Percentiles rank a stretch among this genome's conserved stretches.
phyloP scores from a whole-genome alignment of 2,888 invertebrate species.

The Belgica antarctica region DNA sequence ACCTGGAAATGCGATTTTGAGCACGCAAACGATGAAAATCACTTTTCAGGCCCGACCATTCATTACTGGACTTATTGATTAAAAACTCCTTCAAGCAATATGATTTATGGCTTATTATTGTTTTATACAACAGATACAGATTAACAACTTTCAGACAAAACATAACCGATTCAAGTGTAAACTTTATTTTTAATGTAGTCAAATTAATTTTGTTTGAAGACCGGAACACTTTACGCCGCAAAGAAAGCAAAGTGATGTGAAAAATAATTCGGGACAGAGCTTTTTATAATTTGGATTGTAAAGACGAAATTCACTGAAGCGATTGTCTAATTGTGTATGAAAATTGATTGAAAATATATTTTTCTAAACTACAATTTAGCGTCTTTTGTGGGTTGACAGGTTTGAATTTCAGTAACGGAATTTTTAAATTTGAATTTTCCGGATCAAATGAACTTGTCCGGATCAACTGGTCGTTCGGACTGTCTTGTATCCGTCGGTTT shows the following conservation, averaged over 20 bases:
- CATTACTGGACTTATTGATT: no score
- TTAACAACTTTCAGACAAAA: no score
- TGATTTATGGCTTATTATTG: not conserved
- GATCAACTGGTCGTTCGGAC: no score
- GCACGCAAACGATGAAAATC: no score
- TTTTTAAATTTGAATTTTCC: no score
- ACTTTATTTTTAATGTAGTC: slow-evolving; percentile 1
- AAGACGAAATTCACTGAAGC: no score
- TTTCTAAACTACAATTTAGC: slow-evolving; percentile 21
- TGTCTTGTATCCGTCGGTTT: no score
- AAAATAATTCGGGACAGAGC: not conserved
- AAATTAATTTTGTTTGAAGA: slow-evolving; percentile 5
- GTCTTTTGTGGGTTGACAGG: slow-evolving; percentile 1
- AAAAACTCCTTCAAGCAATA: no score
- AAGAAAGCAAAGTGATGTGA: not conserved
- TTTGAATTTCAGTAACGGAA: not conserved
- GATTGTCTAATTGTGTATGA: not conserved
- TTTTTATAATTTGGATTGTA: not conserved
- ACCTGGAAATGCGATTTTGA: no score
- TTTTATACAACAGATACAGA: no score
- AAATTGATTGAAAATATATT: slow-evolving; percentile 30
- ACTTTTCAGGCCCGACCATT: no score
- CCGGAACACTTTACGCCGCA: not conserved
- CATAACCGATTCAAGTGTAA: not conserved
- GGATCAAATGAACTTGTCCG: no score